Evolutionary conservation across 2,888 invertebrate species (phyloP).

Genomic region (Andrena camellia): DNA sequence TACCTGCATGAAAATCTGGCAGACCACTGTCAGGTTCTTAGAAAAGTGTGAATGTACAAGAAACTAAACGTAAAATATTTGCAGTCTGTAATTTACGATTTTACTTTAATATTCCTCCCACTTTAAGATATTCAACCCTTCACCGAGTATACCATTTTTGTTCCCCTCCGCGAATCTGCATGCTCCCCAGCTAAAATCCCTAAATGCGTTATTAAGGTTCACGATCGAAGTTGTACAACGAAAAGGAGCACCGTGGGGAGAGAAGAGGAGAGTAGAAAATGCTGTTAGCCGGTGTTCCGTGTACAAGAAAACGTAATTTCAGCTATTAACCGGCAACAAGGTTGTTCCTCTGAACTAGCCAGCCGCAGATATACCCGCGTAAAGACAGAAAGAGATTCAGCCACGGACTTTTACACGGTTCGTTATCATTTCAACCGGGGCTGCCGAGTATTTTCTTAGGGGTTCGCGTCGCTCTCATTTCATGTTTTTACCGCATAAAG

Average conservation of each 20-base stretch:
- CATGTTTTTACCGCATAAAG: conserved; percentile 42
- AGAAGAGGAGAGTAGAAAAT: conserved; percentile 49
- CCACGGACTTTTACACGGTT: conserved; percentile 52
- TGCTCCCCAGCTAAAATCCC: conserved; percentile 17
- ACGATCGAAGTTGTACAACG: conserved; percentile 46
- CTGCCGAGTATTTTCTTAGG: conserved; percentile 47
- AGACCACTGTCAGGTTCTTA: no score
- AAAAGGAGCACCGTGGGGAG: not conserved
- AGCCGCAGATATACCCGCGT: conserved; percentile 48
- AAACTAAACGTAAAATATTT: not conserved
- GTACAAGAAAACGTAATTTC: conserved; percentile 72
- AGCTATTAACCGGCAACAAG: conserved; percentile 69
- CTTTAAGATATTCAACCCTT: conserved; percentile 3
- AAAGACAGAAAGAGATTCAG: conserved; percentile 59
- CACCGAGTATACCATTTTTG: not conserved
- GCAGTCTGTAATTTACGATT: not conserved
- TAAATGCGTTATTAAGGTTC: conserved; percentile 41
- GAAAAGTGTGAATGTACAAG: not conserved
- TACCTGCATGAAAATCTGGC: no score
- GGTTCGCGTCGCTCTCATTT: conserved; percentile 37
- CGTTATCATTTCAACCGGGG: conserved; percentile 57
- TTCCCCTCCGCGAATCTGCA: conserved; percentile 1
- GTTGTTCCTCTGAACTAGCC: conserved; percentile 63
- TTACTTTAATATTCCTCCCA: not conserved
- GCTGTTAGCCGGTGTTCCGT: conserved; percentile 60